Evolutionary conservation across 1,140 invertebrate genomes (phyloP).

Genomic region (Telenomus remus): DNA sequence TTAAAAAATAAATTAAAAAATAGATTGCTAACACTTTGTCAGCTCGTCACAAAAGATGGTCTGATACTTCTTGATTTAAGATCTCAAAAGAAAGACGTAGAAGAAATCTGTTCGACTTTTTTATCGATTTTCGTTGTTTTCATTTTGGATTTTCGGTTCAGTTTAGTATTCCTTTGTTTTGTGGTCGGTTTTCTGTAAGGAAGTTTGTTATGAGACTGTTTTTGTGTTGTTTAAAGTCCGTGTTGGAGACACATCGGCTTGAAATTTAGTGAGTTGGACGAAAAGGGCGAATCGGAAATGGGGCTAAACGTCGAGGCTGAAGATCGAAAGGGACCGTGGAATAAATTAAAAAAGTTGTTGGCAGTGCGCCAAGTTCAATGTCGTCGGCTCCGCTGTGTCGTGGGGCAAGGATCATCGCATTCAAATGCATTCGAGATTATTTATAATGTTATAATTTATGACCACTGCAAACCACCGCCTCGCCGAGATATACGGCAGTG

Average conservation of each 20-base stretch:
- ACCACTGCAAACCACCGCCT: slow-evolving; percentile 27
- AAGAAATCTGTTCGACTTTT: no score
- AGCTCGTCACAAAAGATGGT: no score
- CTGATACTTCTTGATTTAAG: no score
- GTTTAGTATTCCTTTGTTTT: no score
- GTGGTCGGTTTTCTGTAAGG: not conserved
- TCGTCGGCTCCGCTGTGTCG: slow-evolving; percentile 43
- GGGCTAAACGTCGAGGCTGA: slow-evolving; percentile 36
- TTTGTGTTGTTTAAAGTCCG: no score
- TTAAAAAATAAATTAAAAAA: no score
- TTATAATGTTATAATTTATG: slow-evolving; percentile 46
- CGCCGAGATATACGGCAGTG: slow-evolving; percentile 26
- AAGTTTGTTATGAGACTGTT: slow-evolving; percentile 29
- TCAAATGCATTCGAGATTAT: slow-evolving; percentile 41
- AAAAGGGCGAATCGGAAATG: slow-evolving; percentile 37
- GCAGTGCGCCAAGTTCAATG: slow-evolving; percentile 68
- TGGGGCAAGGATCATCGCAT: slow-evolving; percentile 39
- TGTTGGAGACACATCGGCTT: slow-evolving; percentile 33
- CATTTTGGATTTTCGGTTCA: no score
- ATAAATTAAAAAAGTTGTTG: slow-evolving; percentile 68
- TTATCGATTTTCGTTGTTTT: no score
- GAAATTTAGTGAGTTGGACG: slow-evolving; percentile 40
- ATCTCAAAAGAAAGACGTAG: no score
- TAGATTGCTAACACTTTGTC: no score
- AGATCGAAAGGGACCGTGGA: slow-evolving; percentile 50